Evolutionary conservation across 2,113 vertebrate species (phyloP).

Genomic region (Corythoichthys intestinalis): DNA sequence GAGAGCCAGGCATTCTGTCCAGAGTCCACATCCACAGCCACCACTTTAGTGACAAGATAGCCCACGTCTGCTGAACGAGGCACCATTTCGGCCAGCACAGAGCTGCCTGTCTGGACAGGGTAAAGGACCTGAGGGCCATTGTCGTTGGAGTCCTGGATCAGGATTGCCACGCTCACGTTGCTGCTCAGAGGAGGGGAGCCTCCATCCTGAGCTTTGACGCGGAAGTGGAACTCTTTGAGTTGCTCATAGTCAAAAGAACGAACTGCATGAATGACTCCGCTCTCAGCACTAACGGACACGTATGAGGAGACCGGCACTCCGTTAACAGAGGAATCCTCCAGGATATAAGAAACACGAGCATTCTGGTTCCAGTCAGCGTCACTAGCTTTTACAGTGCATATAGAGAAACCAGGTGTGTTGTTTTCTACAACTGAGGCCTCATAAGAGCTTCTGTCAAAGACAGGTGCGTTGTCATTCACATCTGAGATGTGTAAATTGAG

Average conservation of each 20-base stretch:
- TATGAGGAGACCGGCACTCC: background rate
- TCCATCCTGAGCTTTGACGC: slow-evolving; percentile 37
- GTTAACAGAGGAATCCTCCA: slow-evolving; percentile 2
- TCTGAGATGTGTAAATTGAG: slow-evolving; percentile 46
- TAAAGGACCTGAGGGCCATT: slow-evolving; percentile 51
- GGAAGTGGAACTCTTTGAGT: slow-evolving; percentile 24
- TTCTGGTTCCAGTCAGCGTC: slow-evolving; percentile 33
- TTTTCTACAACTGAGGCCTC: slow-evolving; percentile 43
- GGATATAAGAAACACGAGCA: background rate
- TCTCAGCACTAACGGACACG: background rate
- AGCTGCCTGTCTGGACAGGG: slow-evolving; percentile 36
- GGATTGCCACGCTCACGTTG: slow-evolving; percentile 7
- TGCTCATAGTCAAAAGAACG: slow-evolving; percentile 54
- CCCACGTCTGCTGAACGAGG: slow-evolving; percentile 48
- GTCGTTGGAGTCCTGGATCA: slow-evolving; percentile 59
- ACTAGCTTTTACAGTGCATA: slow-evolving; percentile 14
- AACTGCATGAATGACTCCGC: background rate
- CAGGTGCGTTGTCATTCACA: slow-evolving; percentile 49
- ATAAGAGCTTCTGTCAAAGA: slow-evolving; percentile 43
- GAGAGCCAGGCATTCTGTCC: slow-evolving; percentile 63
- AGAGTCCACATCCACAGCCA: slow-evolving; percentile 67
- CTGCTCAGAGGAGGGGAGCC: slow-evolving; percentile 39
- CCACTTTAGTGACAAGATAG: slow-evolving; percentile 60
- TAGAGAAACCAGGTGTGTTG: slow-evolving; percentile 43
- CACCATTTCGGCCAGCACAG: slow-evolving; percentile 49